Evolutionary conservation across 2,888 invertebrate genomes (phyloP), one percentile per base, ranked within the genome.

Genomic region (Ormyrus thymus): DNA sequence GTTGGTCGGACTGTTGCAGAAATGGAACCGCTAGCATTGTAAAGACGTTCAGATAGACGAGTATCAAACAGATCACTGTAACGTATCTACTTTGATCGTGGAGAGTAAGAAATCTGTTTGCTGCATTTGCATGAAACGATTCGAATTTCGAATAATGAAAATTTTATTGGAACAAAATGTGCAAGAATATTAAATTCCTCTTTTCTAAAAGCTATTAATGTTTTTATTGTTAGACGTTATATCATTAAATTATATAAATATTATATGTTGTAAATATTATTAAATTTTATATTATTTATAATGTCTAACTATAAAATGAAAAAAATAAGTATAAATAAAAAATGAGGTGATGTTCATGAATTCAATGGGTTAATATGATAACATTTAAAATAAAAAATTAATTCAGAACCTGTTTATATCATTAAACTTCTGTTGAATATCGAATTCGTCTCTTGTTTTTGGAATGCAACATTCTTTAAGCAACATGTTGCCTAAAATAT

Each of bases 11-110:
- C 0, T 9, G 5, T 55, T 64, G 64, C 7, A 56, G 10, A 1
- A 73, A 55, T 8, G 73, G 73, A 15, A 73, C n/a, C n/a, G 46
- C 50, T 43, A 71, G 29, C 71, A 71, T 71, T 6, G 71, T n/a
- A 11, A 61, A 6, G 13, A 75, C 10, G 43, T 59, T 66, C 6
- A 51, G 15, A n/a, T 53, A 64, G 1, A 66, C 61, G 56, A 78
- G n/a, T n/a, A 61, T 51, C 59, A 66, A 45, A 55, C 74, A 71
- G n/a, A 53, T 61, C 64, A 50, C 43, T 65, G 51, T 70, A 55
- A 64, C 48, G 58, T 29, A 75, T 66, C 43, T 74, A 64, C 45
- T 55, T 55, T 0, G 9, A 29, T 45, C 6, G 7, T 29, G n/a
- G 9, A n/a, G 7, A n/a, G 45, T 46, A n/a, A 59, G 15, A 11